Percentiles rank a stretch among this genome's conserved stretches.
Conservation (phyloP, 1,140 invertebrate species). For the Tetramorium alpestre region DNA sequence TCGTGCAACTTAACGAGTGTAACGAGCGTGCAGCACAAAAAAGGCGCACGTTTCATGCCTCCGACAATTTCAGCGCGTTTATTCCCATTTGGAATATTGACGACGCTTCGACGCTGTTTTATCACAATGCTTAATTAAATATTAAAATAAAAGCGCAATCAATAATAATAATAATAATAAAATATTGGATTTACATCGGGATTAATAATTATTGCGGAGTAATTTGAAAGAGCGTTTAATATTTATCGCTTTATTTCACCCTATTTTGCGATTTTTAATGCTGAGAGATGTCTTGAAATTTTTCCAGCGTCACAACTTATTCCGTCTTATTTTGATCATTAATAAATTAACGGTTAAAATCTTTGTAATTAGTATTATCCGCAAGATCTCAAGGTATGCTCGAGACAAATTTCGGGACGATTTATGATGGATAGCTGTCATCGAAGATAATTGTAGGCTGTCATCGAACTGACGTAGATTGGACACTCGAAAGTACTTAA, state of each 20-base stretch:
- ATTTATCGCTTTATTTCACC: neutral
- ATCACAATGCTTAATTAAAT: neutral
- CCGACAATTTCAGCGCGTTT: neutral
- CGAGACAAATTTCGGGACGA: neutral
- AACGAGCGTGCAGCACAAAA: neutral
- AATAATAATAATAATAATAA: neutral
- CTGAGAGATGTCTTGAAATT: neutral
- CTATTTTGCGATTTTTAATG: neutral
- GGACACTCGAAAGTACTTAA: slow-evolving; percentile 59
- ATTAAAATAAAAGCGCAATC: neutral
- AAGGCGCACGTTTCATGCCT: neutral
- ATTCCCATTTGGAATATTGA: neutral
- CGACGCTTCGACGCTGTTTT: neutral
- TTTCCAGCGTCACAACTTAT: neutral
- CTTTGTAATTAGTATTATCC: neutral
- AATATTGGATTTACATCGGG: neutral
- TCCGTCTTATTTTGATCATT: neutral
- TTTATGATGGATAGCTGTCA: slow-evolving; percentile 34
- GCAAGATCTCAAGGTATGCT: neutral
- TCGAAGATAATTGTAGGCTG: slow-evolving; percentile 35
- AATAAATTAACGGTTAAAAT: neutral
- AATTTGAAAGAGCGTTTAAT: neutral
- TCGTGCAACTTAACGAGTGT: slow-evolving; percentile 10
- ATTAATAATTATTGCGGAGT: neutral
- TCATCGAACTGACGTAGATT: slow-evolving; percentile 40